These are phyloP conservation scores for Pseudorhombus dupliciocellatus DNA, from an alignment of 2,113 vertebrate species.

Conservation along the genomic window DNA sequence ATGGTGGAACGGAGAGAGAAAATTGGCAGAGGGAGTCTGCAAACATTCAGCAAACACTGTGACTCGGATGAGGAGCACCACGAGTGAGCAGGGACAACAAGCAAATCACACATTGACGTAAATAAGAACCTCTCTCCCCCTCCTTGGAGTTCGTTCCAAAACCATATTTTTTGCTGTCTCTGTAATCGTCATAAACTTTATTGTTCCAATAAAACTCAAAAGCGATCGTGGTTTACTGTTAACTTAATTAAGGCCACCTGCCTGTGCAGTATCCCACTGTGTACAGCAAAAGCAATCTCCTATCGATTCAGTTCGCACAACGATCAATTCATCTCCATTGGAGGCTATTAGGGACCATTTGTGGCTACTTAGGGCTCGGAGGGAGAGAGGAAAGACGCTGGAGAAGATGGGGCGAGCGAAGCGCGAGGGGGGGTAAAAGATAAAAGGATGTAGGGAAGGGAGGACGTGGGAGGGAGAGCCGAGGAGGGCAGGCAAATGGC, in stretches of 20 bases:
- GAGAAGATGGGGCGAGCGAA: conserved; percentile 37
- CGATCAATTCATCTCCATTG: conserved; percentile 81
- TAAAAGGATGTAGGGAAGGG: conserved; percentile 37
- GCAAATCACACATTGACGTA: conserved; percentile 27
- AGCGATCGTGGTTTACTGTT: conserved; percentile 69
- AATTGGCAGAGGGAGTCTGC: conserved; percentile 21
- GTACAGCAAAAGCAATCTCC: conserved; percentile 74
- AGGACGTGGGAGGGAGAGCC: neutral
- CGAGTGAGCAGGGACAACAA: conserved; percentile 13
- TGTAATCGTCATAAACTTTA: conserved; percentile 63
- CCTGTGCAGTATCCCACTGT: conserved; percentile 65
- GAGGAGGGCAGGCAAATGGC: conserved; percentile 21
- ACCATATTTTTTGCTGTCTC: conserved; percentile 28
- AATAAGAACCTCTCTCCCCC: conserved; percentile 13
- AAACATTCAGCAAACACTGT: conserved; percentile 35
- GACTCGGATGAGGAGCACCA: conserved; percentile 49
- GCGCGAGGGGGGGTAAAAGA: conserved; percentile 21
- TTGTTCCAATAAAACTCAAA: conserved; percentile 65
- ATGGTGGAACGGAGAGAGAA: conserved; percentile 12
- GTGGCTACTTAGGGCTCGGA: conserved; percentile 74
- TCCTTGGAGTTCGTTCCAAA: conserved; percentile 19
- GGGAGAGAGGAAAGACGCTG: conserved; percentile 47
- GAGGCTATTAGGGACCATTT: conserved; percentile 80
- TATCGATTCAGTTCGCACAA: conserved; percentile 71
- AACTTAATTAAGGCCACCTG: conserved; percentile 77